Evolutionary conservation across 2,888 invertebrate species (phyloP).

Genomic region (Eudemis profundana): DNA sequence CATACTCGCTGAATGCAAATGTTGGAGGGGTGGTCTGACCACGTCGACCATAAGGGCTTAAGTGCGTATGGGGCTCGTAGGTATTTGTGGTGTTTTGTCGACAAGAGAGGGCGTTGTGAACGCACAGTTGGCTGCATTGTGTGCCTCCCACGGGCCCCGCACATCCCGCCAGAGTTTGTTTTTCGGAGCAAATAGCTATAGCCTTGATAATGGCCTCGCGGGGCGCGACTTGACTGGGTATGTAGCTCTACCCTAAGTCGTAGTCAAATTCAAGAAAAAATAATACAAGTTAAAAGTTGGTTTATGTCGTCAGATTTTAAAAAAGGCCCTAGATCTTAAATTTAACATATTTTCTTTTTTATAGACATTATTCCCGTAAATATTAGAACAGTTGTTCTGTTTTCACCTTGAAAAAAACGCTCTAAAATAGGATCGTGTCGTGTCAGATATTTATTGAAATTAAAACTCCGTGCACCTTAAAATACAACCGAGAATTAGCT

Average conservation of each 20-base stretch:
- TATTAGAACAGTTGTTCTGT: too few relatives aligned
- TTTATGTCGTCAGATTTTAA: too few relatives aligned
- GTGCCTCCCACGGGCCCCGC: conserved; percentile 60
- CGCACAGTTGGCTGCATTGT: conserved; percentile 84
- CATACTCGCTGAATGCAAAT: conserved; percentile 75
- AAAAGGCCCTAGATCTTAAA: too few relatives aligned
- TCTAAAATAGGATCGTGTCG: too few relatives aligned
- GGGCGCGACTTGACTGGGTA: conserved; percentile 55
- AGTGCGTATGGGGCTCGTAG: conserved; percentile 18
- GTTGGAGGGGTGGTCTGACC: conserved; percentile 59
- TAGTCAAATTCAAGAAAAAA: too few relatives aligned
- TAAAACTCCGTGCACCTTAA: too few relatives aligned
- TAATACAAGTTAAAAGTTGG: too few relatives aligned
- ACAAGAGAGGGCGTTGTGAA: conserved; percentile 61
- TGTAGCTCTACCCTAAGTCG: conserved; percentile 63
- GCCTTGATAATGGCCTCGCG: conserved; percentile 85
- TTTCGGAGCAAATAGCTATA: conserved; percentile 86
- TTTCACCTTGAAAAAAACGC: too few relatives aligned
- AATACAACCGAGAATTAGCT: too few relatives aligned
- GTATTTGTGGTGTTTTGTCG: conserved; percentile 8
- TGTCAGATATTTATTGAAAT: too few relatives aligned
- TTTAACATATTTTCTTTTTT: too few relatives aligned
- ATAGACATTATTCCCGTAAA: too few relatives aligned
- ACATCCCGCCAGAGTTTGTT: conserved; percentile 85
- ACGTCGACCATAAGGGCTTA: conserved; percentile 16